Evolutionary conservation across 2,888 invertebrate species (phyloP).

Genomic region (Cistogaster globosa): DNA sequence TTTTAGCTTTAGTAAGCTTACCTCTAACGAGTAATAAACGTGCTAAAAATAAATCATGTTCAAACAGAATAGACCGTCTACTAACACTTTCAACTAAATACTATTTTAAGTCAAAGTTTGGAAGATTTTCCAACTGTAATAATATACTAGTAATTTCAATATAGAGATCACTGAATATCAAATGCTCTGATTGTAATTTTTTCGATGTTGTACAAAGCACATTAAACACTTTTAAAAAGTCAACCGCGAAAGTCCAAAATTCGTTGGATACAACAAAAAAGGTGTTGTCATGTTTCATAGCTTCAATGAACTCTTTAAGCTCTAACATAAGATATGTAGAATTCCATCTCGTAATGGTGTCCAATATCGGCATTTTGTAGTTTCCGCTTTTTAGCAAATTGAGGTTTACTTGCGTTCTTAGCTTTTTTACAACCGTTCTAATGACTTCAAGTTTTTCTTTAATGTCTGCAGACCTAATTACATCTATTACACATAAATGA

Average conservation of each 20-base stretch:
- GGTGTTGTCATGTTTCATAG: constrained; percentile 18
- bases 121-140: constrained; percentile 18
- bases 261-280: constrained; percentile 7
- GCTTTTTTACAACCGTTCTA: constrained; percentile 49
- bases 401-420: constrained; percentile 49
- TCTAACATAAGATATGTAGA: constrained; percentile 56
- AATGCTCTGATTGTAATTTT: constrained; percentile 44
- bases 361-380: constrained; percentile 55
- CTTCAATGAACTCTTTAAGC: constrained; percentile 34
- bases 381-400: constrained; percentile 40
- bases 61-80: constrained; percentile 2
- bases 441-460: constrained; percentile 39
- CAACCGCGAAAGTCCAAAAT: constrained; percentile 11
- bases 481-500: constrained; percentile 53
- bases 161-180: constrained; percentile 52
- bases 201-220: constrained; percentile 31
- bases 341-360: constrained; percentile 41
- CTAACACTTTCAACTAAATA: constrained; percentile 20
- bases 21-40: constrained; percentile 52
- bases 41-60: constrained; percentile 49
- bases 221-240: constrained; percentile 42
- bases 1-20: constrained; percentile 9
- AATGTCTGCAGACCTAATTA: constrained; percentile 24
- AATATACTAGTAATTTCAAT: constrained; percentile 18
- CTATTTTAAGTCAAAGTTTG: background rate